Evolutionary conservation across 64 coral and sea anemone species (phyloP).

Genomic region (Pocillopora damicornis): DNA sequence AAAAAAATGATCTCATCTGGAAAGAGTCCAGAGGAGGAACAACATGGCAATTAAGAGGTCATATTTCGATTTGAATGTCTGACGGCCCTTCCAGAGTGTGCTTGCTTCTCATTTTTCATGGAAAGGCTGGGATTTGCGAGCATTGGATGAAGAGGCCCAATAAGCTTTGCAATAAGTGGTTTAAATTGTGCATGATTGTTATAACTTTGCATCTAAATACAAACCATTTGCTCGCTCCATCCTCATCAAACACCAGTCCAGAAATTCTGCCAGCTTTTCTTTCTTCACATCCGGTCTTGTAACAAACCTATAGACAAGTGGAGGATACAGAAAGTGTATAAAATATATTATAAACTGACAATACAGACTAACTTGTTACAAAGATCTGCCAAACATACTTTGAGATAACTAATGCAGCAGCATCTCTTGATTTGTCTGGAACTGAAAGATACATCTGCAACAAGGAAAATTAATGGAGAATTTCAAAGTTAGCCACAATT

Average conservation of each 20-base stretch:
- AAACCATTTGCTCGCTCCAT: conserved; percentile 64
- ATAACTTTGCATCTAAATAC: background rate
- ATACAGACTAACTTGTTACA: too few relatives aligned
- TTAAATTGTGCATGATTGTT: background rate
- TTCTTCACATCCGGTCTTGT: conserved; percentile 98
- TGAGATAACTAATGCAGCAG: conserved; percentile 86
- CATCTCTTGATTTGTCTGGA: conserved; percentile 96
- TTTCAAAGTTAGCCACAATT: background rate
- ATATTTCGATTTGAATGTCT: too few relatives aligned
- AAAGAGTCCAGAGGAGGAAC: too few relatives aligned
- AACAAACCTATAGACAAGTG: conserved; percentile 68
- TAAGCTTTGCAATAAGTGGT: too few relatives aligned
- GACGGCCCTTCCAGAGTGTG: too few relatives aligned
- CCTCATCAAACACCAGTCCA: conserved; percentile 71
- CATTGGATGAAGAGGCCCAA: too few relatives aligned
- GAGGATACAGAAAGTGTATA: too few relatives aligned
- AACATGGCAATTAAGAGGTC: too few relatives aligned
- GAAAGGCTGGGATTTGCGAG: too few relatives aligned
- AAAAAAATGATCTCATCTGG: background rate
- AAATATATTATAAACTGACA: too few relatives aligned
- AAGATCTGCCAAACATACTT: conserved; percentile 58
- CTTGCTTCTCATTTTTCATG: too few relatives aligned
- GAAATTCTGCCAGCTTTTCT: conserved; percentile 76
- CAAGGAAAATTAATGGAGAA: background rate
- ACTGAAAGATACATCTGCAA: conserved; percentile 82